A percentile compares a stretch with the other conserved stretches of the same genome.
Conservation (phyloP, 2,888 invertebrate genomes). For the Eumerus sabulonum region DNA sequence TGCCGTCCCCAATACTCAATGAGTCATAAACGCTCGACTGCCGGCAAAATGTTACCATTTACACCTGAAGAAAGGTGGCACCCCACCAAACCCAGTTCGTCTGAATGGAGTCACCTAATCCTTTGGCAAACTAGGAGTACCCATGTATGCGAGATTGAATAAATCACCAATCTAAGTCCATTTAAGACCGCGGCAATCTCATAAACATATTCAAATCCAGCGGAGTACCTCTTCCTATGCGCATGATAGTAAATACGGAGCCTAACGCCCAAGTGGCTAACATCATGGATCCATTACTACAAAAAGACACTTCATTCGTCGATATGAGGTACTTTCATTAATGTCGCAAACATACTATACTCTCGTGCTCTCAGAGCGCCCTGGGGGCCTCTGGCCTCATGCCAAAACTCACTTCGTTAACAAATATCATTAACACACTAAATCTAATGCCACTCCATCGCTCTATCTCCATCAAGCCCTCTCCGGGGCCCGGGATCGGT, state of each 20-base stretch:
- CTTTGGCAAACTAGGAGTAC: conserved; percentile 52
- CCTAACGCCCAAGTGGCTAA: conserved; percentile 34
- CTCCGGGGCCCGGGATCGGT: conserved; percentile 12
- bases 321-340: conserved; percentile 60
- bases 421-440: conserved; percentile 69
- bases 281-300: conserved; percentile 27
- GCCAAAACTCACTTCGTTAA: conserved; percentile 67
- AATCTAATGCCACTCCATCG: conserved; percentile 61
- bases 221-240: conserved; percentile 11
- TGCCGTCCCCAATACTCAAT: too few relatives aligned
- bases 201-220: neutral
- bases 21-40: too few relatives aligned
- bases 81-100: too few relatives aligned
- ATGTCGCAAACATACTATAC: conserved; percentile 42
- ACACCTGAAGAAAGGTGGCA: too few relatives aligned
- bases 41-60: too few relatives aligned
- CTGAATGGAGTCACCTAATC: conserved; percentile 23
- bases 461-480: too few relatives aligned
- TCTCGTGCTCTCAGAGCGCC: conserved; percentile 9
- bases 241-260: conserved; percentile 39
- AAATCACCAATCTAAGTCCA: conserved; percentile 64
- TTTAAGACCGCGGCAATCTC: conserved; percentile 37
- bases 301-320: neutral
- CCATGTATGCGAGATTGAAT: conserved; percentile 38
- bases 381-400: conserved; percentile 61